A percentile compares a stretch with the other conserved stretches of the same genome.
Conservation (phyloP, 1,140 invertebrate species). For the Sinella curviseta region DNA sequence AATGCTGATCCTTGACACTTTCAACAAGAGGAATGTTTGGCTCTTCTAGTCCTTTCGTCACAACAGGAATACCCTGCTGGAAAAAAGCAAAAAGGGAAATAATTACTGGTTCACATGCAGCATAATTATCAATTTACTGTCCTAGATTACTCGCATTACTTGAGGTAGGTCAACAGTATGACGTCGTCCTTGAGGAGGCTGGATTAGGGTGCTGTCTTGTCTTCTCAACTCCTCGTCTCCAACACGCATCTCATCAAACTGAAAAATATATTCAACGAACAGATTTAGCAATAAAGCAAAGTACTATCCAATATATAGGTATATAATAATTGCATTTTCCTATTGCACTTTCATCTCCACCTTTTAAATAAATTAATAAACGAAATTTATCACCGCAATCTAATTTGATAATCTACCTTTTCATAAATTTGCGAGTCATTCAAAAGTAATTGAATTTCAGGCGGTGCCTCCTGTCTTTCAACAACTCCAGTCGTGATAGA, state of each 20-base stretch:
- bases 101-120: neutral
- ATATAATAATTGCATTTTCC: too few species aligned
- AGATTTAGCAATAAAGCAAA: neutral
- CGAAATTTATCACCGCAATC: too few species aligned
- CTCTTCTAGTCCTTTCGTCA: slow-evolving; percentile 56
- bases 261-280: neutral
- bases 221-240: slow-evolving; percentile 42
- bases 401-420: too few species aligned
- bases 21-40: slow-evolving; percentile 55
- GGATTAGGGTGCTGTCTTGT: slow-evolving; percentile 49
- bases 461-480: slow-evolving; percentile 40
- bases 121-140: neutral
- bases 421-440: slow-evolving; percentile 66
- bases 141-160: slow-evolving; percentile 33
- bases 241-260: slow-evolving; percentile 49
- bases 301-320: too few species aligned
- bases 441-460: slow-evolving; percentile 54
- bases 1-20: slow-evolving; percentile 87
- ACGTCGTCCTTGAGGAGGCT: slow-evolving; percentile 49
- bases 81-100: slow-evolving; percentile 13
- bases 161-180: slow-evolving; percentile 48
- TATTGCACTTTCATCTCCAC: too few species aligned
- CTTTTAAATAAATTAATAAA: too few species aligned
- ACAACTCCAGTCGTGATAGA: slow-evolving; percentile 66
- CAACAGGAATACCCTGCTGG: slow-evolving; percentile 42